Conservation (phyloP, 1,140 invertebrate species). For the Aphaenogaster ashmeadi region DNA sequence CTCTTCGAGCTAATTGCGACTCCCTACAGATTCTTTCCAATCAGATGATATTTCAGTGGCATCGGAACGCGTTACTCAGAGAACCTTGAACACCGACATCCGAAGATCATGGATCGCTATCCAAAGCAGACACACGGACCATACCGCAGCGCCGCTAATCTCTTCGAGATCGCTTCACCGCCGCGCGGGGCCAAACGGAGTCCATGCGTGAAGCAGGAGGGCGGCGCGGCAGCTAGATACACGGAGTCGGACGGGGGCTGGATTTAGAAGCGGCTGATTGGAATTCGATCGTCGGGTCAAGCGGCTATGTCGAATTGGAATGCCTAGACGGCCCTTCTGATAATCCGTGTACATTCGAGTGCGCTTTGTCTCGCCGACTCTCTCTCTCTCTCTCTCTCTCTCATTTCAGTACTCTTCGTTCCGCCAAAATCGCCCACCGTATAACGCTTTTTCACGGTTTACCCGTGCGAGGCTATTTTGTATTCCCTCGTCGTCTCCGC, state of each 20-base stretch:
- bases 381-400: no score
- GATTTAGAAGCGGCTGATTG: conserved; percentile 75
- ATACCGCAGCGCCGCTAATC: conserved; percentile 67
- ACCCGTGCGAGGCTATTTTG: not conserved
- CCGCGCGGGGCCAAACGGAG: conserved; percentile 4
- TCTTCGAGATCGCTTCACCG: conserved; percentile 54
- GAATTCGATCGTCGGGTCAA: conserved; percentile 80
- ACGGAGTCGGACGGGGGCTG: conserved; percentile 25
- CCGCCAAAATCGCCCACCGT: conserved; percentile 9
- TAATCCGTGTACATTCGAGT: conserved; percentile 68
- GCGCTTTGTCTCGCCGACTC: conserved; percentile 44
- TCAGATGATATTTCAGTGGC: not conserved
- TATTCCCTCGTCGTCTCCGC: not conserved
- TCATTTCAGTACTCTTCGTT: not conserved
- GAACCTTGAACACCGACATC: conserved; percentile 8
- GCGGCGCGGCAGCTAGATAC: not conserved
- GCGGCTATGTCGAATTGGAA: conserved; percentile 77
- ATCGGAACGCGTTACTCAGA: not conserved
- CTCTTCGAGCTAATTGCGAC: not conserved
- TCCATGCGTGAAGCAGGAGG: conserved; percentile 33
- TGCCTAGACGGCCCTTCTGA: conserved; percentile 68
- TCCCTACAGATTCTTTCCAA: not conserved
- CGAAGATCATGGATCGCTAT: conserved; percentile 26
- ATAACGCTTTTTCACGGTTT: not conserved
- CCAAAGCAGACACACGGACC: conserved; percentile 29